phyloP scores from a whole-genome alignment of 2,797 vertebrate species.

The Coracias cyanogaster region DNA sequence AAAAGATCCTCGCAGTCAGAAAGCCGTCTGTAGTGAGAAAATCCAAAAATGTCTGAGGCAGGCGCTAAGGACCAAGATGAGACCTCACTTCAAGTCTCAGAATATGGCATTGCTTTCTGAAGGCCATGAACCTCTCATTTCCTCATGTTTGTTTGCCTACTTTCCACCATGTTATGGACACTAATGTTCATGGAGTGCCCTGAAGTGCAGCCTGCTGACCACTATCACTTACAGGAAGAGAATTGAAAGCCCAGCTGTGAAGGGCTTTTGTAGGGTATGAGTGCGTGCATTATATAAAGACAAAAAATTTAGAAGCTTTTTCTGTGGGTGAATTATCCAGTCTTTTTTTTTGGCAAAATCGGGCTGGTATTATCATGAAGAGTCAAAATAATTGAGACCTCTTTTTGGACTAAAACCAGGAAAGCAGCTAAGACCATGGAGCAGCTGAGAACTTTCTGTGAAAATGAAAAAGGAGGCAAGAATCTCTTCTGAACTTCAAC shows the following conservation, averaged over 20 bases:
- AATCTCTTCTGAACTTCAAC: neutral
- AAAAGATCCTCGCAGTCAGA: constrained; percentile 3
- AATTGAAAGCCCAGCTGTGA: neutral
- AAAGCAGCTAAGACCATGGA: neutral
- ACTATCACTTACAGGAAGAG: neutral
- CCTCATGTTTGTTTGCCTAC: neutral
- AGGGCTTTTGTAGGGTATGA: neutral
- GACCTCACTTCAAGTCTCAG: neutral
- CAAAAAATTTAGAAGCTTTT: neutral
- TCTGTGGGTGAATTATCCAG: neutral
- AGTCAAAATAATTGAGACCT: neutral
- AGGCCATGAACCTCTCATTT: neutral
- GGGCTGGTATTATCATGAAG: neutral
- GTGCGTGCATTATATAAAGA: neutral
- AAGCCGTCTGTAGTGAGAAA: constrained; percentile 29
- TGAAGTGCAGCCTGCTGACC: neutral
- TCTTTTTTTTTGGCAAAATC: neutral
- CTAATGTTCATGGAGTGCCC: neutral
- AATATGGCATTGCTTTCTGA: neutral
- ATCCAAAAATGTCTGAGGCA: constrained; percentile 1
- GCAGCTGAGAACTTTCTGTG: neutral
- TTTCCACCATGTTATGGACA: accelerated
- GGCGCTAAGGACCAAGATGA: neutral
- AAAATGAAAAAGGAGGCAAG: neutral
- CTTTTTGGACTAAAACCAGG: neutral